These are phyloP conservation scores for Alviniconcha marisindica DNA, from an alignment of 1,140 invertebrate species.

Conservation along the genomic window DNA sequence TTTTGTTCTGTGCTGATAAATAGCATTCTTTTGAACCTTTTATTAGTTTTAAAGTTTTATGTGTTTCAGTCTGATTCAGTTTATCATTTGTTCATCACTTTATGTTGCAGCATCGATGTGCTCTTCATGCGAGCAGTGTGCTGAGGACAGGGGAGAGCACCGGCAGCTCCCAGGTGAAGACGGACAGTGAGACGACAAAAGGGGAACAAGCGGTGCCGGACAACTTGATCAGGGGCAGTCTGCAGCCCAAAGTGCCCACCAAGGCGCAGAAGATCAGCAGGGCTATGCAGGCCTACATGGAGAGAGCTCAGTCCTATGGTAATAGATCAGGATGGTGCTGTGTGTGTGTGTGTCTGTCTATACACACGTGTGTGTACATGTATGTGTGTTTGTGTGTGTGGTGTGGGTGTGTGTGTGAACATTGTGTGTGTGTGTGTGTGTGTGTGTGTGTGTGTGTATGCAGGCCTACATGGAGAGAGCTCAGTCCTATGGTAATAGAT, in stretches of 20 bases:
- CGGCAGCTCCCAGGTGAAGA: background rate
- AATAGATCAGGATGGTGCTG: background rate
- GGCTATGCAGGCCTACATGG: slow-evolving; percentile 92
- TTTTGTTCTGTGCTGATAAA: too few species aligned
- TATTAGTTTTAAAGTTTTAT: too few species aligned
- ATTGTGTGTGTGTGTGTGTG: too few species aligned
- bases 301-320: slow-evolving; percentile 87
- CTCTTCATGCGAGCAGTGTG: too few species aligned
- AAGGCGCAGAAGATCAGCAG: slow-evolving; percentile 80
- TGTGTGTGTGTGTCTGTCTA: too few species aligned
- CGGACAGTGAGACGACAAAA: slow-evolving; percentile 16
- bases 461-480: slow-evolving; percentile 89
- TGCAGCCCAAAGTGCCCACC: slow-evolving; percentile 31
- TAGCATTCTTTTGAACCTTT: too few species aligned
- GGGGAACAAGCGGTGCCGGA: slow-evolving; percentile 1
- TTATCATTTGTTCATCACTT: too few species aligned
- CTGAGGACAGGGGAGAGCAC: too few species aligned
- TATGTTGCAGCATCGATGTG: background rate
- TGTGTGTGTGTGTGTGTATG: slow-evolving; percentile 79
- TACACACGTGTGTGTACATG: too few species aligned
- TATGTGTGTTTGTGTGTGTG: too few species aligned
- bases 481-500: slow-evolving; percentile 81
- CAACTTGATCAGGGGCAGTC: slow-evolving; percentile 18
- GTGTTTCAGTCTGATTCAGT: too few species aligned
- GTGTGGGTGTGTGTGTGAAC: too few species aligned